These are phyloP conservation scores for Rotaria macrura DNA, from an alignment of 2,888 invertebrate genomes.

Conservation along the genomic window DNA sequence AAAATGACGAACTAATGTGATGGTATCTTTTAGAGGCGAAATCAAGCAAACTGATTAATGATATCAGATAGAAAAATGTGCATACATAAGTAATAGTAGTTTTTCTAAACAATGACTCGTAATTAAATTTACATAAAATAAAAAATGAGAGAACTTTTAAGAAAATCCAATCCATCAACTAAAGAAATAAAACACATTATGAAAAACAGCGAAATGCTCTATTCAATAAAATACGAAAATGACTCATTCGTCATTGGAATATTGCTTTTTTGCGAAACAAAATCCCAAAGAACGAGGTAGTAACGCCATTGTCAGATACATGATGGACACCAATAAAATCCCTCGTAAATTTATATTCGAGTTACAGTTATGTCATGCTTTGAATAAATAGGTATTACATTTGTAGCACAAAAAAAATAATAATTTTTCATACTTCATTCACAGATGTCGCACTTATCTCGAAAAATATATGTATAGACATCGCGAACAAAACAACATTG, in stretches of 20 bases:
- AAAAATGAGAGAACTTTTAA: not conserved
- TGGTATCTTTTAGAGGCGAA: not conserved
- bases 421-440: not conserved
- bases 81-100: not conserved
- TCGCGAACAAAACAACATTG: too few relatives aligned
- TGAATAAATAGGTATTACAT: not conserved
- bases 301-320: not conserved
- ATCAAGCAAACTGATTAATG: too few relatives aligned
- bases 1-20: not conserved
- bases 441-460: not conserved
- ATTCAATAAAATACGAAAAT: not conserved
- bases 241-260: not conserved
- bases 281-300: not conserved
- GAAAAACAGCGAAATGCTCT: not conserved
- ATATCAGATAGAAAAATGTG: not conserved
- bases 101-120: too few relatives aligned
- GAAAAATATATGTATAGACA: too few relatives aligned
- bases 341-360: not conserved
- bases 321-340: not conserved
- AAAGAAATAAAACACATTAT: not conserved
- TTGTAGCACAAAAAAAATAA: too few relatives aligned
- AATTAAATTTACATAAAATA: not conserved
- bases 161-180: not conserved
- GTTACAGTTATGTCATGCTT: not conserved
- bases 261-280: not conserved